phyloP scores from a whole-genome alignment of 64 coral and sea anemone genomes.

The Dendrophyllia cribrosa region DNA sequence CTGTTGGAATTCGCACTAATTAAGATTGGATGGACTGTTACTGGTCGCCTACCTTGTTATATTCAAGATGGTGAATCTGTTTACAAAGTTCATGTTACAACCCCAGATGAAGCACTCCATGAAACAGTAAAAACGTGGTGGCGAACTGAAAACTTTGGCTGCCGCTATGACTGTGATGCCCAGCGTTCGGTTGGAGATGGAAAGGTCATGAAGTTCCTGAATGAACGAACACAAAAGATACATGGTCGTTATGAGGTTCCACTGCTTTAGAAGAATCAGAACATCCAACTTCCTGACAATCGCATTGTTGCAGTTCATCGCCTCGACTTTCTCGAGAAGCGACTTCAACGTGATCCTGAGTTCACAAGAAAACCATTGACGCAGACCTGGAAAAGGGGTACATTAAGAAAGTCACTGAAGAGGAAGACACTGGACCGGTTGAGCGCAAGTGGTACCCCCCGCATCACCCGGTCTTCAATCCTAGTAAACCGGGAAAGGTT shows the following conservation, averaged over 20 bases:
- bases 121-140: neutral
- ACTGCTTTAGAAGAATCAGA: neutral
- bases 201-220: constrained; percentile 31
- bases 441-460: no score
- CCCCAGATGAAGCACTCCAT: neutral
- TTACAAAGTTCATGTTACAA: constrained; percentile 31
- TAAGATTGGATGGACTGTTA: constrained; percentile 26
- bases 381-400: constrained; percentile 20
- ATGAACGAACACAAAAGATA: constrained; percentile 10
- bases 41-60: constrained; percentile 22
- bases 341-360: constrained; percentile 8
- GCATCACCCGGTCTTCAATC: neutral
- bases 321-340: constrained; percentile 17
- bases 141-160: constrained; percentile 40
- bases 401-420: constrained; percentile 4
- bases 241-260: constrained; percentile 37
- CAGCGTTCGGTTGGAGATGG: constrained; percentile 23
- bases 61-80: constrained; percentile 16
- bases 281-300: neutral
- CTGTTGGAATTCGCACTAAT: constrained; percentile 35
- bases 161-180: constrained; percentile 12
- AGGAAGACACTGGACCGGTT: neutral
- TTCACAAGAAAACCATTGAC: constrained; percentile 32
- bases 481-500: constrained; percentile 29
- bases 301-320: neutral